Base-by-base conservation (phyloP, 2,797 vertebrate genomes). In the Centropyge bicolor region DNA sequence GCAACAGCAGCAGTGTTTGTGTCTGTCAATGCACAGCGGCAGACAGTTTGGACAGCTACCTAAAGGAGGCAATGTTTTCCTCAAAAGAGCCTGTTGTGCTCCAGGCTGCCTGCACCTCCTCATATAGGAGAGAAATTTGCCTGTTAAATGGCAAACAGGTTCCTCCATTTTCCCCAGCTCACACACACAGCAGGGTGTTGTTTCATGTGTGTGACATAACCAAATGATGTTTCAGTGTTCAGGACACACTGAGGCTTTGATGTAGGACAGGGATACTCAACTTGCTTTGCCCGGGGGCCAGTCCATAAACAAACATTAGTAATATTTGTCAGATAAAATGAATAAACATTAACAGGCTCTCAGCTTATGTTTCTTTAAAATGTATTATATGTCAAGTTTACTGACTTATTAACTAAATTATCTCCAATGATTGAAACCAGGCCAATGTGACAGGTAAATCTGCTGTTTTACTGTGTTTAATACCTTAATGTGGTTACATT, bases 1-100 rank as follows among this genome's bases (percentile, higher is more conserved):
- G 93, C n/a, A 66, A 93, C 94, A 94, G 89, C 77, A 31, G 78
- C 88, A 77, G 83, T 83, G 86, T 90, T 83, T 86, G 78, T 86
- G 67, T 81, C 59, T 83, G 83, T 88, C 83, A 84, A 73, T 11
- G 48, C 48, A 67, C n/a, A 79, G 52, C 64, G 36, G 46, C 74
- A 51, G 61, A 36, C 69, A 38, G 71, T 61, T 64, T 9, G 48
- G 70, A 62, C 82, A 76, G 63, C 41, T 7, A 46, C 76, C 72
- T 70, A 13, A 77, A 59, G 69, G 76, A 76, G 70, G 68, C 77
- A 66, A 61, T 70, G 81, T 68, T 83, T 86, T 83, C 80, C 77
- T 78, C 17, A 68, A 87, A 68, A 79, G 78, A 74, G 65, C 54
- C 43, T n/a, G 77, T 46, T 61, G 1, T 38, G 67, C 68, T 64